Evolutionary conservation across 2,113 vertebrate species (phyloP).

Genomic region (Nothobranchius kuhntae): DNA sequence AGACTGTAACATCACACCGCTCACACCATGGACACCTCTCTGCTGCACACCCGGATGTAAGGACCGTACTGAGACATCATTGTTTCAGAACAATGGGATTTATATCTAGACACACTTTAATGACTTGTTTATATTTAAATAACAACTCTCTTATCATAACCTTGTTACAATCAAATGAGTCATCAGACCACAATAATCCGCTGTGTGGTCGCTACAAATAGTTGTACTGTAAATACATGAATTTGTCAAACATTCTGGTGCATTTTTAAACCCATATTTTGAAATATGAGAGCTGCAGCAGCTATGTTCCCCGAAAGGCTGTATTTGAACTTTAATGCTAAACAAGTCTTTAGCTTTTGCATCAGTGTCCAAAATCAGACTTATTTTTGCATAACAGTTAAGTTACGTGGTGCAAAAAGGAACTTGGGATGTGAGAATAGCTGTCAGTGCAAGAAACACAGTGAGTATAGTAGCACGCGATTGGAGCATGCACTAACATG

Average conservation of each 20-base stretch:
- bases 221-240: no score
- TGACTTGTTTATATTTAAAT: not conserved
- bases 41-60: no score
- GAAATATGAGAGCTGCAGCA: not conserved
- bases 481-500: no score
- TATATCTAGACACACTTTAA: not conserved
- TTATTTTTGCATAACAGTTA: constrained; percentile 28
- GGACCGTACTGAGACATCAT: not conserved
- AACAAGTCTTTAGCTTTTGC: constrained; percentile 11
- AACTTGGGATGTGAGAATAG: no score
- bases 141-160: not conserved
- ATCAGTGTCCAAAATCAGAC: not conserved
- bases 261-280: not conserved
- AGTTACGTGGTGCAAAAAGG: no score
- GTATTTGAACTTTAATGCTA: not conserved
- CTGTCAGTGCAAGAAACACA: no score
- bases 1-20: not conserved
- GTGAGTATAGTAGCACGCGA: no score
- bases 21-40: not conserved
- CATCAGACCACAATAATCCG: not conserved
- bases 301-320: not conserved
- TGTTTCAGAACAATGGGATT: not conserved
- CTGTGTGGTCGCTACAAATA: no score
- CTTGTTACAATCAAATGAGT: not conserved
- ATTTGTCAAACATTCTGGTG: not conserved